Base-by-base conservation (phyloP, 2,113 vertebrate genomes). In the Entosphenus tridentatus region DNA sequence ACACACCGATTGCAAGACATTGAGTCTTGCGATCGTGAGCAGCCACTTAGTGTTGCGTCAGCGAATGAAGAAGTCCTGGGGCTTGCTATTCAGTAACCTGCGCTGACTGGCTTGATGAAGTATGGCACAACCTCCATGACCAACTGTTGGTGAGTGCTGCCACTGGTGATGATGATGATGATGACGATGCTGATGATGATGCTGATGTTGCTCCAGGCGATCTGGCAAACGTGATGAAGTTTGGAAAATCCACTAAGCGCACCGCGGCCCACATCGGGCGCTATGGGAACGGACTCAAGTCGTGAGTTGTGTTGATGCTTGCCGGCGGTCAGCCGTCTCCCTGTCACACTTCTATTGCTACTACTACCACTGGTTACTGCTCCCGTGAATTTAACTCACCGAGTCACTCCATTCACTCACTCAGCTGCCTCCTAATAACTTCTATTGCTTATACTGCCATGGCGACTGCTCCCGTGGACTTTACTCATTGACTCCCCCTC, bases 231-330 rank as follows among this genome's bases (percentile, higher is more conserved):
- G 90, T 98, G 55, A 97, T 93, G 76, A 91, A 98, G 73, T 98
- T 98, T 78, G 93, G 93, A 72, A 96, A 93, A 78, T 98, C 93
- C 39, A 89, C 82, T 80, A 98, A 98, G 75, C 81, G 89, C 13
- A 86, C 88, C 3, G 85, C 88, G 0, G 93, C 87, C 57, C 93
- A 98, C 72, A 96, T 97, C 2, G 93, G 93, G 72, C 91, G 96
- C 74, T 98, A 98, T 72, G 93, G 93, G 73, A 98, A 97, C 11
- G 92, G 93, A 70, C 80, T 98, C 72, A 98, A 98, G 85, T 98
- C 93, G 93, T 98, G 88, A 79, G 93, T 82, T 73, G n/a, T 68
- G n/a, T 55, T 68, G 68, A 17, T 68, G 59, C 59, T 14, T 4
- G 59, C 59, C 17, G 17, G 13, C 13, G 13, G 21, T 67, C 62